Conservation (phyloP, 2,797 vertebrate species). For the Phrynocephalus vlangalii region DNA sequence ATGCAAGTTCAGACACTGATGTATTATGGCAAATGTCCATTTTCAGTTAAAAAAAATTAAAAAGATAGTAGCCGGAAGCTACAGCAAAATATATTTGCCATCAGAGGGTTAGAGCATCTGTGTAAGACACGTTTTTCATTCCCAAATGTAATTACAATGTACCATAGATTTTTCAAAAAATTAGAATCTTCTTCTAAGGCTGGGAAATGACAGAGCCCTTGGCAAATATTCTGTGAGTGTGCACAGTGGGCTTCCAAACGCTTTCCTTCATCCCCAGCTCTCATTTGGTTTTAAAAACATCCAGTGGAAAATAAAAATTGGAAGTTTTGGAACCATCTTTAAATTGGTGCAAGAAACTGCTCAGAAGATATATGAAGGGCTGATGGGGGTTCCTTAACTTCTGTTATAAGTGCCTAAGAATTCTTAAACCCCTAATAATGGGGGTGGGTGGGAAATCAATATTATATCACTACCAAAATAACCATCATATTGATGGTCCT, state of each 20-base stretch:
- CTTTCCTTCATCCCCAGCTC: not conserved
- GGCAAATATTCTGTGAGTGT: not conserved
- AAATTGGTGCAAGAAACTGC: not conserved
- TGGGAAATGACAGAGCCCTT: not conserved
- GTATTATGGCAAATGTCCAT: conserved; percentile 38
- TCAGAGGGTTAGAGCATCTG: conserved; percentile 7
- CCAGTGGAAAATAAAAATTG: not conserved
- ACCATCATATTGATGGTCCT: too few relatives aligned
- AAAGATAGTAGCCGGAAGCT: not conserved
- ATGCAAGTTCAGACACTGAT: conserved; percentile 7
- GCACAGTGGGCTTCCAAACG: not conserved
- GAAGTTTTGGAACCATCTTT: not conserved
- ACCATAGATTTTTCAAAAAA: conserved; percentile 33
- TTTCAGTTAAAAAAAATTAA: conserved; percentile 40
- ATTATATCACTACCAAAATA: too few relatives aligned
- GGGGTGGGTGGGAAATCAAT: too few relatives aligned
- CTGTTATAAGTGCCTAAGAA: not conserved
- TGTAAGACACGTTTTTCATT: not conserved
- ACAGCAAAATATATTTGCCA: conserved; percentile 12
- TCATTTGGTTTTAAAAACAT: not conserved
- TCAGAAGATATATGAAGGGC: not conserved
- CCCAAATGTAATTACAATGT: conserved; percentile 31
- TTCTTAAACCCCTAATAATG: not conserved
- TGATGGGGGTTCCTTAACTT: not conserved
- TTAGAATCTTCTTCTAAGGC: conserved; percentile 17